phyloP scores from a whole-genome alignment of 1,140 invertebrate genomes.

The Eulimnadia texana region DNA sequence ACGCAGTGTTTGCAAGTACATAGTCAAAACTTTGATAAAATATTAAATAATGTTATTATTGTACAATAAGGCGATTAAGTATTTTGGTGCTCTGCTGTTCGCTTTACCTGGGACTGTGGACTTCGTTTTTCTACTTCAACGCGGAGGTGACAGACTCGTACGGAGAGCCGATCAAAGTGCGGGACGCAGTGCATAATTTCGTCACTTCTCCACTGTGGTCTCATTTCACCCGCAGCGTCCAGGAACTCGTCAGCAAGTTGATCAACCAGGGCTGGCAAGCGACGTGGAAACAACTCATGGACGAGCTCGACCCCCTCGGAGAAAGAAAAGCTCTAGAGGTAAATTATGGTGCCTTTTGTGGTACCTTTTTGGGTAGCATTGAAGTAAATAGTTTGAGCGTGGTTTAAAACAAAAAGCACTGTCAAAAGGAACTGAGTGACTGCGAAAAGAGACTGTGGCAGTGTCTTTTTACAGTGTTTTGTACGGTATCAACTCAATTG shows the following conservation, averaged over 20 bases:
- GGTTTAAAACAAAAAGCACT: no score
- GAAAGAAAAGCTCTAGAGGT: constrained; percentile 81
- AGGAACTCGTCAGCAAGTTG: constrained; percentile 56
- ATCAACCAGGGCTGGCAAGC: constrained; percentile 60
- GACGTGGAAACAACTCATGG: constrained; percentile 71
- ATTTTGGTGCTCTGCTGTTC: constrained; percentile 41
- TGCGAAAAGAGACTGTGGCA: background rate
- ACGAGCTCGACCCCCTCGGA: constrained; percentile 61
- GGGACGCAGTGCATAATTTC: constrained; percentile 77
- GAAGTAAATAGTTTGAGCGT: no score
- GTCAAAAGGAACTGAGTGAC: no score
- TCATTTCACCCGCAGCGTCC: constrained; percentile 54
- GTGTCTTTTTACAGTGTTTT: constrained; percentile 8
- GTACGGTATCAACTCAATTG: constrained; percentile 7
- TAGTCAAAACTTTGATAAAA: background rate
- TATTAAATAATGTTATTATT: constrained; percentile 5
- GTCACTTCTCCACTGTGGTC: constrained; percentile 68
- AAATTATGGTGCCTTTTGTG: constrained; percentile 17
- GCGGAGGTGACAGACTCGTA: constrained; percentile 69
- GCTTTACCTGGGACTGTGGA: constrained; percentile 57
- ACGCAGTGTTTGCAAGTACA: constrained; percentile 32
- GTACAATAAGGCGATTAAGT: constrained; percentile 27
- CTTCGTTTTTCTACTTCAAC: constrained; percentile 75
- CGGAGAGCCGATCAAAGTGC: constrained; percentile 70
- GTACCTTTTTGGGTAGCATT: no score